phyloP scores from a whole-genome alignment of 1,140 invertebrate genomes.

The Aphis craccivora region DNA sequence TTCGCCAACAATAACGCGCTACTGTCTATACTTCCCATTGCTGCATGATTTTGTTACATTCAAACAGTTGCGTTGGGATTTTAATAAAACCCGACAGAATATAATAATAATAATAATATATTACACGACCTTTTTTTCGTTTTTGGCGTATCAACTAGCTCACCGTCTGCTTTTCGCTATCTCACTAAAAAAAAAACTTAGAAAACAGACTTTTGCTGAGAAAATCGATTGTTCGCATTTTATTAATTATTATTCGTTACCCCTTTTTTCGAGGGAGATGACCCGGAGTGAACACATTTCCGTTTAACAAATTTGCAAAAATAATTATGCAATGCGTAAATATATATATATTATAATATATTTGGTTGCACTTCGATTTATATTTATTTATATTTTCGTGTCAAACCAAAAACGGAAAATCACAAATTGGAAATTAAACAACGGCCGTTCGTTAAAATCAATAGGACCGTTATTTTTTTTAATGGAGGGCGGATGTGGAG shows the following conservation, averaged over 20 bases:
- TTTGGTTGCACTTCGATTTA: not conserved
- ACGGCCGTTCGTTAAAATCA: not conserved
- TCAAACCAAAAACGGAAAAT: not conserved
- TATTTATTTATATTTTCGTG: not conserved
- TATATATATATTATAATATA: not conserved
- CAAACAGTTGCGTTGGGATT: not conserved
- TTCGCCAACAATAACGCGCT: not conserved
- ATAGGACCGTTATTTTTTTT: not conserved
- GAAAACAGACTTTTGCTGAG: not conserved
- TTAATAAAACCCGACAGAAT: not conserved
- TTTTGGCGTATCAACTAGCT: not conserved
- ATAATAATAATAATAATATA: not conserved
- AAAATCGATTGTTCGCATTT: not conserved
- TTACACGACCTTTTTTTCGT: not conserved
- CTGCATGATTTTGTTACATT: not conserved
- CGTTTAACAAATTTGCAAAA: not conserved
- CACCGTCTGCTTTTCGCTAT: too few relatives aligned
- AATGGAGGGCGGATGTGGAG: not conserved
- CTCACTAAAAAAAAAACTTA: not conserved
- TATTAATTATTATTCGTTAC: slow-evolving; percentile 1
- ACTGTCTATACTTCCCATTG: not conserved
- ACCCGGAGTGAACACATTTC: not conserved
- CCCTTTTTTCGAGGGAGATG: not conserved
- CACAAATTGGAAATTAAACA: not conserved
- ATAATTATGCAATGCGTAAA: not conserved